phyloP scores from a whole-genome alignment of 2,797 vertebrate genomes.

The Poecilia gillii region DNA sequence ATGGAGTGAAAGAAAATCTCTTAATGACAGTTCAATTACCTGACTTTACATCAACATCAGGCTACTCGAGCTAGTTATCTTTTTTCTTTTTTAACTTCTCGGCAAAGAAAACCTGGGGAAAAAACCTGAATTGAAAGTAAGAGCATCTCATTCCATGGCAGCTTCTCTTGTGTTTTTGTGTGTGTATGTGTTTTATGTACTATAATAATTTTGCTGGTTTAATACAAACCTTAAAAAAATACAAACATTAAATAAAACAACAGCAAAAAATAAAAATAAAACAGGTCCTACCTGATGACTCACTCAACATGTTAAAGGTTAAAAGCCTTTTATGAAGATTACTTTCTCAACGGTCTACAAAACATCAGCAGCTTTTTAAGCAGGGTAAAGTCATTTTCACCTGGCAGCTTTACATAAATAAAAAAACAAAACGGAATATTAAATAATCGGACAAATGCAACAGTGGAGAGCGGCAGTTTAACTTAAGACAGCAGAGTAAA shows the following conservation, averaged over 20 bases:
- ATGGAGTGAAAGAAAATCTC: constrained; percentile 20
- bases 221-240: constrained; percentile 34
- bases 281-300: constrained; percentile 39
- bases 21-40: constrained; percentile 39
- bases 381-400: constrained; percentile 65
- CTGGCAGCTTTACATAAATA: constrained; percentile 74
- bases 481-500: constrained; percentile 68
- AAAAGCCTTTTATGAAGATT: constrained; percentile 62
- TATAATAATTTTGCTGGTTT: constrained; percentile 59
- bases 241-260: constrained; percentile 27
- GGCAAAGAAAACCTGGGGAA: constrained; percentile 6
- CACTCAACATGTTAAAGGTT: constrained; percentile 54
- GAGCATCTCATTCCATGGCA: constrained; percentile 35
- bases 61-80: constrained; percentile 16
- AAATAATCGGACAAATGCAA: constrained; percentile 65
- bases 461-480: constrained; percentile 58
- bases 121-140: constrained; percentile 17
- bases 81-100: constrained; percentile 17
- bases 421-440: constrained; percentile 48
- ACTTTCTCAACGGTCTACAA: constrained; percentile 66
- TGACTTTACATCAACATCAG: constrained; percentile 58
- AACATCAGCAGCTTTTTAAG: constrained; percentile 74
- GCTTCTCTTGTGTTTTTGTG: constrained; percentile 29
- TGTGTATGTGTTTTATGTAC: constrained; percentile 6
- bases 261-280: not conserved